phyloP scores from a whole-genome alignment of 2,888 invertebrate species.

The Dascillus cervinus region DNA sequence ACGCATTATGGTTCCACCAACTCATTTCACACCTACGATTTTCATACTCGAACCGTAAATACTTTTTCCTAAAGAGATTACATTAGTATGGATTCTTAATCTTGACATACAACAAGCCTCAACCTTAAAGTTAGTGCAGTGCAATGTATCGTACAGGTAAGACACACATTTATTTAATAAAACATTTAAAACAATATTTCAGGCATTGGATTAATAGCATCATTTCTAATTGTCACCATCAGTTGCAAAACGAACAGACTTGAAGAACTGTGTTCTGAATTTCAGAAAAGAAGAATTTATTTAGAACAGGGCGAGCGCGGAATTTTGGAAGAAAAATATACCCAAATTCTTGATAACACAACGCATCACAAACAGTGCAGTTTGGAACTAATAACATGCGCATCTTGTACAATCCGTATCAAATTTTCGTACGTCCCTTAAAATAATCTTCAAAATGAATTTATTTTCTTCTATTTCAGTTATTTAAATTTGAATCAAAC shows the following conservation, averaged over 20 bases:
- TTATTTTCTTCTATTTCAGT: slow-evolving; percentile 20
- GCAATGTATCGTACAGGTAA: too few species aligned
- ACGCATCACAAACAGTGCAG: slow-evolving; percentile 21
- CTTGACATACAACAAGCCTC: background rate
- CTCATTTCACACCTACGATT: too few species aligned
- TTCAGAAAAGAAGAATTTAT: slow-evolving; percentile 35
- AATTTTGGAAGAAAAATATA: slow-evolving; percentile 33
- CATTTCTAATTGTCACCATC: background rate
- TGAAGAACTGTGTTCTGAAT: slow-evolving; percentile 32
- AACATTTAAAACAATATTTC: too few species aligned
- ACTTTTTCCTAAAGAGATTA: slow-evolving; percentile 3
- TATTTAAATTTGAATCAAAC: slow-evolving; percentile 34
- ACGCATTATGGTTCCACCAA: too few species aligned
- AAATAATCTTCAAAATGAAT: background rate
- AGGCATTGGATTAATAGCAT: background rate
- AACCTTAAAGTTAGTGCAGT: background rate
- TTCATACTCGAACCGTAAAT: too few species aligned
- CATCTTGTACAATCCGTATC: slow-evolving; percentile 55
- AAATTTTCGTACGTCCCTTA: slow-evolving; percentile 40
- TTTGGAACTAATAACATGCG: slow-evolving; percentile 58
- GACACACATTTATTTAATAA: too few species aligned
- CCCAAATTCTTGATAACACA: too few species aligned
- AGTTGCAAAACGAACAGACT: background rate
- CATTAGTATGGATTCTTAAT: slow-evolving; percentile 1
- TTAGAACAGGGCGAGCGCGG: slow-evolving; percentile 39